Base-by-base conservation (phyloP, 2,888 invertebrate genomes). In the Apoda limacodes region DNA sequence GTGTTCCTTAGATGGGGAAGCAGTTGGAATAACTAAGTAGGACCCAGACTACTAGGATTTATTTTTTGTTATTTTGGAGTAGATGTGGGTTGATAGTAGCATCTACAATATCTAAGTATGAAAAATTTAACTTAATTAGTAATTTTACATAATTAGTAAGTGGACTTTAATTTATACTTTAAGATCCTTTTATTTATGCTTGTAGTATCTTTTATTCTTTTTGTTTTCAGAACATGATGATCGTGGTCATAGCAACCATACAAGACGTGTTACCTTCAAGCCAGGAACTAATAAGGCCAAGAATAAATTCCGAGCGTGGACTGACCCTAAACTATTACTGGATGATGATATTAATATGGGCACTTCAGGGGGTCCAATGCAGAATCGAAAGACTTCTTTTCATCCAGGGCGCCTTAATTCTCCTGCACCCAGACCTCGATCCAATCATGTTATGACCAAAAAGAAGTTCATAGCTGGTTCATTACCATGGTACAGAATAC, bases 401-500 rank as follows among this genome's bases (percentile, higher is more conserved):
- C n/a, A n/a, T n/a, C n/a, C n/a, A n/a, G 59, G 72, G 48, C 70
- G 76, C 2, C 55, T 68, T 12, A 72, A 76, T 4, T 78, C 80
- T 1, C 63, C 82, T 13, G 82, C 83, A 0, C 82, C 83, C 1
- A 70, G 60, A 3, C 82, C 83, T 0, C 42, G 51, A 31, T 25
- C 40, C 7, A 31, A 34, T 0, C 31, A 33, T 24, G 52, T 58
- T 2, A 45, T 54, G 24, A 50, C 52, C 0, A 71, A 64, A 34
- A 64, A 82, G 50, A 83, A 70, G 44, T 72, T 85, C 25, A 51
- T 82, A 6, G 66, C 80, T 43, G 83, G 84, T 20, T 57, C 80
- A 5, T 65, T 83, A 12, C 86, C 85, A 28, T 92, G 90, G 89
- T 92, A 88, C 55, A 87, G 87, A 70, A 80, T 92, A 5, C 82